Evolutionary conservation across 1,140 invertebrate genomes (phyloP).

Genomic region (Lepidurus arcticus): DNA sequence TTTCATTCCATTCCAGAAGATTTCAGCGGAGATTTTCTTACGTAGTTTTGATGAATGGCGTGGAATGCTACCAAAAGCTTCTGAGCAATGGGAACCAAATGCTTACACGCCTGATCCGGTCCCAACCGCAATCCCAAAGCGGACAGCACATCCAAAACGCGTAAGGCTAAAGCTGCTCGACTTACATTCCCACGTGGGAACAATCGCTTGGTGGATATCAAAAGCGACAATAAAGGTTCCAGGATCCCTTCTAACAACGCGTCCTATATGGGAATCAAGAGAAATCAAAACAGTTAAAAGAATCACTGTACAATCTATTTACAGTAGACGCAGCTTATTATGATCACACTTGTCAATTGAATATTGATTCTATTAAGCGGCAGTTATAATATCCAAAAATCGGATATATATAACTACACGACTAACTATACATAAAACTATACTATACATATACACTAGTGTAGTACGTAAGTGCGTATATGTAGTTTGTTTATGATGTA

Average conservation of each 20-base stretch:
- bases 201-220: neutral
- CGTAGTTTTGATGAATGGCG: slow-evolving; percentile 7
- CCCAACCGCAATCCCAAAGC: neutral
- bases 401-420: no score
- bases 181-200: neutral
- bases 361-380: no score
- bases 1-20: no score
- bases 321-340: no score
- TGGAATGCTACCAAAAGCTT: neutral
- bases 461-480: no score
- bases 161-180: neutral
- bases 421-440: no score
- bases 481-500: no score
- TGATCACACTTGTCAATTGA: no score
- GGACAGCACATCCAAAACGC: neutral
- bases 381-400: no score
- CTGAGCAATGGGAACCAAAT: slow-evolving; percentile 3
- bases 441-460: no score
- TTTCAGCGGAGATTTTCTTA: neutral
- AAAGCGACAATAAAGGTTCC: neutral
- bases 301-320: neutral
- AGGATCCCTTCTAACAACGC: neutral
- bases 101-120: slow-evolving; percentile 6
- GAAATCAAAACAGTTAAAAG: neutral
- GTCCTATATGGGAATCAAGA: neutral